Evolutionary conservation across 2,113 vertebrate genomes (phyloP), one percentile per base, ranked within the genome.

Genomic region (Todiramphus saurophagus): DNA sequence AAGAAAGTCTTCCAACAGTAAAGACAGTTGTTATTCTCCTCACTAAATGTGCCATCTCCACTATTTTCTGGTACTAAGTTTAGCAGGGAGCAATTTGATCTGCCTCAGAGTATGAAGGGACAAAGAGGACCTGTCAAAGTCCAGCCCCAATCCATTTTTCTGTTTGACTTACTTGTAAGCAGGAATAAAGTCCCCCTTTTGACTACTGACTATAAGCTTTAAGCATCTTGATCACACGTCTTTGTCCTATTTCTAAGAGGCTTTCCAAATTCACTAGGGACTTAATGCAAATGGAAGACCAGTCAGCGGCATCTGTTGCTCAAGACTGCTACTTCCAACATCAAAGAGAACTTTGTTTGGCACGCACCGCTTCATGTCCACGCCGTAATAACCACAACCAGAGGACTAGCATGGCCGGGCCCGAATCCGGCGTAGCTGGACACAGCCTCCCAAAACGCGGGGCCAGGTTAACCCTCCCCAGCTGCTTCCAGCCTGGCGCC

Each of bases 41-140:
- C 69, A 51, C 25, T 79, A 23, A 67, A 63, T 2, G 6, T 15
- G 19, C 0, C 0, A 84, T 28, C n/a, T 53, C 46, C 11, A 1
- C 19, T 50, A 55, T 72, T 63, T 72, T 43, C 62, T 46, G n/a
- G 46, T 11, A 11, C 20, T 13, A 33, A 53, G 30, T 60, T 25
- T 51, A 55, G 17, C 53, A 85, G 13, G 62, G 46, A 59, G 13
- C 20, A 64, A 39, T 58, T 6, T 50, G 41, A 93, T 73, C 72
- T 27, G 15, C 66, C 78, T 69, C 23, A 2, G 19, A 62, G 48
- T 16, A 77, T 1, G 14, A 66, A 79, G 35, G 35, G 23, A 39
- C 16, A 46, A 43, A 46, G 15, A 74, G 2, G 21, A 66, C n/a
- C 31, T 53, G 37, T 35, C 27, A 16, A 79, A 83, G 43, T 10